Percentiles rank a stretch among this genome's conserved stretches.
Evolutionary conservation across 2,888 invertebrate genomes (phyloP).

Genomic region (Chrysopilus asiliformis): DNA sequence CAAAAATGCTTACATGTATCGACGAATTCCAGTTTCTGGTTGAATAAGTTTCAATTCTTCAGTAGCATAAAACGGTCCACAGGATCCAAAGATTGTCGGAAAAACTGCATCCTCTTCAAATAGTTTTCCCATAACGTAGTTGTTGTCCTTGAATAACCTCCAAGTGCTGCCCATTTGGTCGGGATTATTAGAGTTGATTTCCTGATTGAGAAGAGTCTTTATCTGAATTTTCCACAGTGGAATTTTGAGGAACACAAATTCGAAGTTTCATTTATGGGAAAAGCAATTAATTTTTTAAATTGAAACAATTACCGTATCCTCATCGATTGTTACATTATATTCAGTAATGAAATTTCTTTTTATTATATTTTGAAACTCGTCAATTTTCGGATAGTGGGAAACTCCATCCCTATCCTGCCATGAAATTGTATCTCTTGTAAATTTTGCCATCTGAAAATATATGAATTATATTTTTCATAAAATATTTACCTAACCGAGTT

Average conservation of each 20-base stretch:
- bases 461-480: background rate
- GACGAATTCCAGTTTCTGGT: slow-evolving; percentile 25
- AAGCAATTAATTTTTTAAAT: background rate
- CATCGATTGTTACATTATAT: slow-evolving; percentile 32
- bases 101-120: slow-evolving; percentile 33
- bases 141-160: slow-evolving; percentile 32
- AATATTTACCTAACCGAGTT: background rate
- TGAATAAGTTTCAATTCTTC: slow-evolving; percentile 27
- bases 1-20: slow-evolving; percentile 26
- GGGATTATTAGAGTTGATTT: slow-evolving; percentile 29
- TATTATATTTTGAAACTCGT: slow-evolving; percentile 31
- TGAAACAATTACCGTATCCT: slow-evolving; percentile 27
- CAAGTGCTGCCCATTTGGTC: slow-evolving; percentile 32
- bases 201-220: slow-evolving; percentile 29
- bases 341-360: slow-evolving; percentile 30
- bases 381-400: slow-evolving; percentile 26
- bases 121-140: slow-evolving; percentile 33
- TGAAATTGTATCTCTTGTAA: slow-evolving; percentile 12
- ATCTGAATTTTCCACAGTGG: too few relatives aligned
- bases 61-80: slow-evolving; percentile 32
- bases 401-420: slow-evolving; percentile 28
- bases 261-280: background rate
- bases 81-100: slow-evolving; percentile 30
- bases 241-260: too few relatives aligned
- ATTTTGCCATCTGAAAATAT: slow-evolving; percentile 3